Percentiles rank a stretch among this genome's conserved stretches.
Evolutionary conservation across 2,797 vertebrate species (phyloP).

Genomic region (Eutrigla gurnardus): DNA sequence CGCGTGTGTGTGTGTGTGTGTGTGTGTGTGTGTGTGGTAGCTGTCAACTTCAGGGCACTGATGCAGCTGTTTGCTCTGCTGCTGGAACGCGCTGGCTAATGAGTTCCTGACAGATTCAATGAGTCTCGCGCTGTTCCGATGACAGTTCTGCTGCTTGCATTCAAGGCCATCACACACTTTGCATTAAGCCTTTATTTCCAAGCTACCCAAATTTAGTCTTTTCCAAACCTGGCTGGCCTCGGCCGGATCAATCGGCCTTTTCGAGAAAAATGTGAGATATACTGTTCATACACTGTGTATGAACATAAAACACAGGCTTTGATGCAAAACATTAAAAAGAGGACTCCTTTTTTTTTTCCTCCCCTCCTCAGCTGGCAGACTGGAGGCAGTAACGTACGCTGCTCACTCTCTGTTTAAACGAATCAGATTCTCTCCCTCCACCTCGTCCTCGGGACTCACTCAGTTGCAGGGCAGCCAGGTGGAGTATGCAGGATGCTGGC

Average conservation of each 20-base stretch:
- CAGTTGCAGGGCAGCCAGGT: conserved; percentile 99
- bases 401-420: conserved; percentile 61
- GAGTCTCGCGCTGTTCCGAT: conserved; percentile 42
- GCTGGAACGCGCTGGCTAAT: conserved; percentile 61
- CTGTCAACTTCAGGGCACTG: conserved; percentile 58
- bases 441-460: conserved; percentile 65
- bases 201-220: conserved; percentile 53
- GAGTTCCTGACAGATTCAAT: conserved; percentile 60
- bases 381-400: conserved; percentile 38
- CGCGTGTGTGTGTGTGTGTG: conserved; percentile 15
- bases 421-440: conserved; percentile 55
- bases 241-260: conserved; percentile 40
- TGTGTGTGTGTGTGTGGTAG: conserved; percentile 30
- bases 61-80: conserved; percentile 52
- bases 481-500: conserved; percentile 95
- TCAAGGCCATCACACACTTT: conserved; percentile 47
- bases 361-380: conserved; percentile 57
- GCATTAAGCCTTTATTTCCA: conserved; percentile 40
- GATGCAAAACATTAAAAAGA: conserved; percentile 74
- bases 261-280: conserved; percentile 55
- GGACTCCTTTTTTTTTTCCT: conserved; percentile 50
- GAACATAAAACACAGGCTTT: conserved; percentile 75
- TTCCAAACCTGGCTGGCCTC: conserved; percentile 44
- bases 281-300: conserved; percentile 62
- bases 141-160: conserved; percentile 56